Percentiles rank a stretch among this genome's conserved stretches.
These are phyloP conservation scores for Delia radicum DNA, from an alignment of 1,140 invertebrate species.

Conservation along the genomic window DNA sequence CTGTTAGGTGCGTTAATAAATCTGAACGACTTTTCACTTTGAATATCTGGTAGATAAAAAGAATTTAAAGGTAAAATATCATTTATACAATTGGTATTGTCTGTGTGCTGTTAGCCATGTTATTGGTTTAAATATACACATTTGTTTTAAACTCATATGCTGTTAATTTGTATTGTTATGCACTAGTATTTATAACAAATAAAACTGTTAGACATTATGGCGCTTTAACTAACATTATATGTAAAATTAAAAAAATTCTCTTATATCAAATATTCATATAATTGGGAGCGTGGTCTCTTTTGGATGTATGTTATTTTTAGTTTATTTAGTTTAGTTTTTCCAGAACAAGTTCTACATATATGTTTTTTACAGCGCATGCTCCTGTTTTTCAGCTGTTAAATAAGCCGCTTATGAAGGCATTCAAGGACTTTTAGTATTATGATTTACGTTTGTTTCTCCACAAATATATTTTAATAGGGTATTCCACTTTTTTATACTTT, in stretches of 20 bases:
- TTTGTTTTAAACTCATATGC: not conserved
- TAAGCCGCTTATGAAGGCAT: constrained; percentile 2
- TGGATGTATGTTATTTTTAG: too few relatives aligned
- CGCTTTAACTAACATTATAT: too few relatives aligned
- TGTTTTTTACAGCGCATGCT: not conserved
- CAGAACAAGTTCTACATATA: not conserved
- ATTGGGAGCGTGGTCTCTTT: too few relatives aligned
- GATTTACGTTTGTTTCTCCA: not conserved
- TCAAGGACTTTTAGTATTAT: not conserved
- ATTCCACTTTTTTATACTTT: too few relatives aligned
- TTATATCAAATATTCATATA: too few relatives aligned
- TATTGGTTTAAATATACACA: not conserved
- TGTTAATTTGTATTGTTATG: not conserved
- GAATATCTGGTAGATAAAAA: constrained; percentile 4
- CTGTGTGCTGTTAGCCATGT: not conserved
- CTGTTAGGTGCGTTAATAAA: constrained; percentile 6
- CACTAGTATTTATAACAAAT: not conserved
- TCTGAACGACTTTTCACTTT: constrained; percentile 5
- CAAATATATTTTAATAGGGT: not conserved
- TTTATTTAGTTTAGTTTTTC: too few relatives aligned
- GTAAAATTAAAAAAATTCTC: too few relatives aligned
- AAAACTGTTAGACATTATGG: not conserved
- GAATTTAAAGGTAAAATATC: constrained; percentile 3
- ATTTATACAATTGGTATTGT: not conserved
- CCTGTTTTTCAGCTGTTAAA: not conserved